Evolutionary conservation across 2,113 vertebrate species (phyloP), one percentile per base, ranked within the genome.

Genomic region (Triplophysa siluroides): DNA sequence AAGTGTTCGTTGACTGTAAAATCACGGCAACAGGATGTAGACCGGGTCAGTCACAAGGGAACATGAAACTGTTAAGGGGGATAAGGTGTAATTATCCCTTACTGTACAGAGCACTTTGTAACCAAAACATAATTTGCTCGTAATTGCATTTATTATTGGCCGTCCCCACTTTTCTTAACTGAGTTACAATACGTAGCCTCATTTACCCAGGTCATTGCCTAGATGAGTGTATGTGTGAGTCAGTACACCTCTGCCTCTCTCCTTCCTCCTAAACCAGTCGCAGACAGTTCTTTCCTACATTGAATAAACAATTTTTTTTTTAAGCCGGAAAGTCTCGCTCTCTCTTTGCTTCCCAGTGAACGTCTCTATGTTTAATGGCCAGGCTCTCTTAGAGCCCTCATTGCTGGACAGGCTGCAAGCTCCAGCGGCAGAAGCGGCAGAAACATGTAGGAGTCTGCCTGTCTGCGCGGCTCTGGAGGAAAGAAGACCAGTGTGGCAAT

Each of bases 401-500:
- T 41, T 62, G 50, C 69, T 68, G 52, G 52, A 60, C 41, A 60
- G 58, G n/a, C 29, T 43, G 71, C 69, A 64, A 76, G 80, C 50
- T 65, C 80, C 67, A 60, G 78, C 56, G 33, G 68, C 71, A 60
- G 47, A 67, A 63, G 66, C 79, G 60, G 50, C 66, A 63, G 67
- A 78, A 79, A 80, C 73, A 19, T 61, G 58, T 69, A 72, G 67
- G 81, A 82, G 85, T 65, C 78, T 73, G 77, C 66, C 65, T 80
- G 76, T 81, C 70, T 79, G 58, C 65, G 76, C 18, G 12, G 71
- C 79, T 71, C 77, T 29, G 72, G 76, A 70, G 79, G 52, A 79
- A 64, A 73, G 66, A 79, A 76, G 73, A 77, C 65, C 76, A 81
- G 74, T 83, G 84, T 81, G 84, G 84, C 84, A 76, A 70, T 64